phyloP scores from a whole-genome alignment of 2,797 vertebrate species.

The Notolepis coatsorum region DNA sequence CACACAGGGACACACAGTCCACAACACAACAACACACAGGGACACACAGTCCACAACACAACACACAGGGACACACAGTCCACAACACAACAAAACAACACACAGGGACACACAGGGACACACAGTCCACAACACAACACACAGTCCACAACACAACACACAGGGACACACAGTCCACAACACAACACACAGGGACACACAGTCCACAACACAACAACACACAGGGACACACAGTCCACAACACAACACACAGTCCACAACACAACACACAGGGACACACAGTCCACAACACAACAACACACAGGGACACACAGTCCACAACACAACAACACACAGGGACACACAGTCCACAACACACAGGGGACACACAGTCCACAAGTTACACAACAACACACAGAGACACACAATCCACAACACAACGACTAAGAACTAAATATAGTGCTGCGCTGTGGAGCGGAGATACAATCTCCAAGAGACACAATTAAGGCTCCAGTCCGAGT shows the following conservation, averaged over 20 bases:
- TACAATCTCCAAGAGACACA: slow-evolving; percentile 2
- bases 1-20: slow-evolving; percentile 11
- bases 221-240: background rate
- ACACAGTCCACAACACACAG: background rate
- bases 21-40: no score
- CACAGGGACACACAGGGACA: slow-evolving; percentile 16
- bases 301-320: background rate
- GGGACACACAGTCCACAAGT: background rate
- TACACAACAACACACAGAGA: background rate
- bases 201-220: no score
- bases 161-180: background rate
- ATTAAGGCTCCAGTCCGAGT: slow-evolving; percentile 17
- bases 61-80: no score
- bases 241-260: background rate
- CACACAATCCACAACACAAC: no score
- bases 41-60: background rate
- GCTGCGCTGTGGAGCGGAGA: slow-evolving; percentile 9
- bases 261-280: slow-evolving; percentile 14
- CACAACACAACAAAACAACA: slow-evolving; percentile 11
- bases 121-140: no score
- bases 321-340: no score
- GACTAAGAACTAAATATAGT: slow-evolving; percentile 41
- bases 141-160: slow-evolving; percentile 1
- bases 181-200: slow-evolving; percentile 14
- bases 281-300: no score